Conservation (phyloP, 2,888 invertebrate genomes). For the Ochropacha duplaris region DNA sequence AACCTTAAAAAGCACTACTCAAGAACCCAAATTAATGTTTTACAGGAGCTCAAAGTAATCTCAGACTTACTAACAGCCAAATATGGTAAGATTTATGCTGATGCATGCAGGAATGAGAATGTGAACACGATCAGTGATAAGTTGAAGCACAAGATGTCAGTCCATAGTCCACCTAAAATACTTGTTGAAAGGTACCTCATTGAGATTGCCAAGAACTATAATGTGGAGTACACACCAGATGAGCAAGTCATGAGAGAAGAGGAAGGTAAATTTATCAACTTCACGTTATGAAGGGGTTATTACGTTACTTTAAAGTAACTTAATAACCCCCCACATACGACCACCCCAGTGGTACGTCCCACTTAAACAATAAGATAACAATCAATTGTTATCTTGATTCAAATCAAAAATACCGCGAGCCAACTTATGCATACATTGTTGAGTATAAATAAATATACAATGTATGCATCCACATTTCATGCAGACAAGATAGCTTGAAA, state of each 20-base stretch:
- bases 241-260: conserved; percentile 94
- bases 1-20: too few relatives aligned
- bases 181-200: conserved; percentile 96
- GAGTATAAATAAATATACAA: too few relatives aligned
- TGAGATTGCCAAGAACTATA: conserved; percentile 98
- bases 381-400: too few relatives aligned
- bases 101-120: conserved; percentile 92
- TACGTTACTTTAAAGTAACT: too few relatives aligned
- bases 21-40: conserved; percentile 12
- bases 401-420: too few relatives aligned
- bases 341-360: too few relatives aligned
- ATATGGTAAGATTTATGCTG: conserved; percentile 96
- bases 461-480: too few relatives aligned
- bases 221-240: conserved; percentile 97
- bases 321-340: too few relatives aligned
- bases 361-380: too few relatives aligned
- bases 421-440: too few relatives aligned
- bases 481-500: too few relatives aligned
- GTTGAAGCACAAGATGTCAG: conserved; percentile 95
- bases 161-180: conserved; percentile 97
- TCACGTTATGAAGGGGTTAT: too few relatives aligned
- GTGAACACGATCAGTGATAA: conserved; percentile 94
- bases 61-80: conserved; percentile 94
- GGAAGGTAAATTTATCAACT: conserved; percentile 74
- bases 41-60: conserved; percentile 88